Percentiles rank a stretch among this genome's conserved stretches.
Evolutionary conservation across 1,140 invertebrate species (phyloP).

Genomic region (Drosophila eugracilis): DNA sequence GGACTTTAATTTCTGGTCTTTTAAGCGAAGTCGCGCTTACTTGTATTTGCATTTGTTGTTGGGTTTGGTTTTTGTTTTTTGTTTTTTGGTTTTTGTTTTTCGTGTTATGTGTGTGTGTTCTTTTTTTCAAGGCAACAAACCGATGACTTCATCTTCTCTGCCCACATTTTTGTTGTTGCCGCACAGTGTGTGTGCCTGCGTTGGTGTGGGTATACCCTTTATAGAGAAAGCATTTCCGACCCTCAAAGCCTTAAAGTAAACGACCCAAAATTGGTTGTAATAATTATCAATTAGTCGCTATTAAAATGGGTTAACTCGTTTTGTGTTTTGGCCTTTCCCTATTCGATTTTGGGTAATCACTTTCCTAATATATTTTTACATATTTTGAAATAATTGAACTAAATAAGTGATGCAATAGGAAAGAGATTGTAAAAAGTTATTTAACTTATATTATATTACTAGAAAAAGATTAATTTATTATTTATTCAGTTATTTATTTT

Average conservation of each 20-base stretch:
- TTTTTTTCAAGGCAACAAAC: constrained; percentile 58
- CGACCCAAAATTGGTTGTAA: neutral
- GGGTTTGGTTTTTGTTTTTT: constrained; percentile 11
- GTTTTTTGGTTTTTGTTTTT: constrained; percentile 24
- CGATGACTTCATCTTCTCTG: constrained; percentile 75
- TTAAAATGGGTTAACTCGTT: too few species aligned
- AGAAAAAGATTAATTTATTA: too few species aligned
- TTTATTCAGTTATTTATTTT: too few species aligned
- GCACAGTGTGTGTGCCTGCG: constrained; percentile 11
- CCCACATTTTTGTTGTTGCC: constrained; percentile 32
- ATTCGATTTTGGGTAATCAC: too few species aligned
- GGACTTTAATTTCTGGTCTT: constrained; percentile 30
- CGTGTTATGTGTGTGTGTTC: constrained; percentile 10
- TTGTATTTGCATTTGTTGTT: constrained; percentile 24
- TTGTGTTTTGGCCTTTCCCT: too few species aligned
- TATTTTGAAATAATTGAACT: too few species aligned
- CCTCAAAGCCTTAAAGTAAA: neutral
- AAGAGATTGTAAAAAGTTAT: too few species aligned
- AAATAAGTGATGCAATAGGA: too few species aligned
- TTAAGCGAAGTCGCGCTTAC: constrained; percentile 37
- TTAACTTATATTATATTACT: too few species aligned
- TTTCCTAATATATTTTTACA: too few species aligned
- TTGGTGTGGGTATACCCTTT: constrained; percentile 38
- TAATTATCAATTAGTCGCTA: too few species aligned
- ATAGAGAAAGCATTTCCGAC: constrained; percentile 5